phyloP scores from a whole-genome alignment of 2,113 vertebrate genomes.

The Pogona vitticeps region DNA sequence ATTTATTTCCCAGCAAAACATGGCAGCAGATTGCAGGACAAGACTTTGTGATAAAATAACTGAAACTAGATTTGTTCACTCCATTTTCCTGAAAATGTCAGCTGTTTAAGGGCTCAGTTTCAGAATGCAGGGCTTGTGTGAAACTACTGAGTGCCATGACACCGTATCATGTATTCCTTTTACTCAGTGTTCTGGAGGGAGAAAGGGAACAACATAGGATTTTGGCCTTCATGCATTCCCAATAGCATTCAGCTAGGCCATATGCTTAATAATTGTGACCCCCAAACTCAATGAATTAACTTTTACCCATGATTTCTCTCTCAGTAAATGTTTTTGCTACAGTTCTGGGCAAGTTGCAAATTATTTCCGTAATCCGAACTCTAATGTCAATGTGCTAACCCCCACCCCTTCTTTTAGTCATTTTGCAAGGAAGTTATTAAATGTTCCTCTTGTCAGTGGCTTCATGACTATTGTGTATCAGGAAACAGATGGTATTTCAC shows the following conservation, averaged over 20 bases:
- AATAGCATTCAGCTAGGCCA: neutral
- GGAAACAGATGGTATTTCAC: slow-evolving; percentile 68
- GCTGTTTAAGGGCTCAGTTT: neutral
- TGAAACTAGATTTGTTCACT: neutral
- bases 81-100: neutral
- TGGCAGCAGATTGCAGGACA: neutral
- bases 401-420: neutral
- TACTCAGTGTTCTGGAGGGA: neutral
- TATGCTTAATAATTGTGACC: neutral
- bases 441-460: slow-evolving; percentile 33
- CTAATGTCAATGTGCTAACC: neutral
- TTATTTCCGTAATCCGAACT: slow-evolving; percentile 28
- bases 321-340: neutral
- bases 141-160: neutral
- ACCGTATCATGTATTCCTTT: neutral
- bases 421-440: slow-evolving; percentile 52
- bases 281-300: neutral
- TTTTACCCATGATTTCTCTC: neutral
- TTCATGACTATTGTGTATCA: slow-evolving; percentile 37
- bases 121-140: neutral
- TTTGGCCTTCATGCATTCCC: neutral
- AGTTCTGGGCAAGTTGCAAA: neutral
- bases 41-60: neutral
- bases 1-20: neutral
- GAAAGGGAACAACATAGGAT: neutral